A percentile compares a stretch with the other conserved stretches of the same genome.
These are phyloP conservation scores for Zootoca vivipara DNA, from an alignment of 2,113 vertebrate genomes.

Conservation along the genomic window DNA sequence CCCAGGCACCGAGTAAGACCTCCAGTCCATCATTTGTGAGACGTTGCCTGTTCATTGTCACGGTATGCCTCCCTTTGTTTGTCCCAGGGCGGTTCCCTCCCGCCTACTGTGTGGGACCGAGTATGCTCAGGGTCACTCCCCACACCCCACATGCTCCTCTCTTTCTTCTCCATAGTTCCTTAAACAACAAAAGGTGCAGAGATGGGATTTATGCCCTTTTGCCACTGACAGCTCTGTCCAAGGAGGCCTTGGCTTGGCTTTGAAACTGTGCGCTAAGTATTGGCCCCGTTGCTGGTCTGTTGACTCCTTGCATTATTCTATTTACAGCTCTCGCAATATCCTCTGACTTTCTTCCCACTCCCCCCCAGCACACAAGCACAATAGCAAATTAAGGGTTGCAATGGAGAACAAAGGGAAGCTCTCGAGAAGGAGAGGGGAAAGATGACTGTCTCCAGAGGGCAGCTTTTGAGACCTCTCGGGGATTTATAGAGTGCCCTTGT, in stretches of 20 bases:
- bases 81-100: background rate
- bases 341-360: conserved; percentile 42
- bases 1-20: background rate
- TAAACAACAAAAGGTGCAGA: conserved; percentile 70
- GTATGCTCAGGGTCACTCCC: conserved; percentile 55
- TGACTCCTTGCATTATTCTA: conserved; percentile 71
- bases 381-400: conserved; percentile 59
- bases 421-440: conserved; percentile 43
- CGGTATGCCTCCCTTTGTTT: background rate
- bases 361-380: conserved; percentile 53
- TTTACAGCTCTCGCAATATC: conserved; percentile 70
- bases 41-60: conserved; percentile 27
- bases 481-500: conserved; percentile 19
- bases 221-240: conserved; percentile 65
- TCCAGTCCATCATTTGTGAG: background rate
- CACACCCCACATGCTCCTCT: background rate
- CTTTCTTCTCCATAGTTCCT: conserved; percentile 58
- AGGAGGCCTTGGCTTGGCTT: conserved; percentile 57
- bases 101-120: conserved; percentile 23
- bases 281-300: conserved; percentile 63
- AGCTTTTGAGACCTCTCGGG: conserved; percentile 10
- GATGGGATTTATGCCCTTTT: conserved; percentile 71
- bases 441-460: conserved; percentile 50
- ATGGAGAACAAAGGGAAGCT: conserved; percentile 57
- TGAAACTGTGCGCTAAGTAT: conserved; percentile 70